A percentile compares a stretch with the other conserved stretches of the same genome.
Conservation (phyloP, 1,140 invertebrate species). For the Nephotettix cincticeps region DNA sequence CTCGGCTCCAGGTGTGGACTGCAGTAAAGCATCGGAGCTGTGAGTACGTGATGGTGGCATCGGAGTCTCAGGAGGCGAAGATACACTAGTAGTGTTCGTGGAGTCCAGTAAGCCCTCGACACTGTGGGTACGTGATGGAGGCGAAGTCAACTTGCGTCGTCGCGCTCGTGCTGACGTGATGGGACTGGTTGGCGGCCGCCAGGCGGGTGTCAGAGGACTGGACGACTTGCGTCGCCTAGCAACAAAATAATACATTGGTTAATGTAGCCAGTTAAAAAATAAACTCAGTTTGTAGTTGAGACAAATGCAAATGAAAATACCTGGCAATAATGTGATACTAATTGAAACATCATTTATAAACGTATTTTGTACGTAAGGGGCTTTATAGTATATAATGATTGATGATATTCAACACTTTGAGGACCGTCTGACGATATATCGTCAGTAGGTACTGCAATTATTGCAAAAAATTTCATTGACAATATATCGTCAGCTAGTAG, state of each 20-base stretch:
- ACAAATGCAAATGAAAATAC: no score
- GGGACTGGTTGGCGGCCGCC: slow-evolving; percentile 43
- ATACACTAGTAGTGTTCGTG: not conserved
- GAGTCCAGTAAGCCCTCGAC: slow-evolving; percentile 37
- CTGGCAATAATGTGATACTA: no score
- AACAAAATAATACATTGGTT: slow-evolving; percentile 40
- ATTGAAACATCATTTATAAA: no score
- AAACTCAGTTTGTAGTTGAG: no score
- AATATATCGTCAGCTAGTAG: no score
- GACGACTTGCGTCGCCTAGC: slow-evolving; percentile 62
- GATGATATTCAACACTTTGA: no score
- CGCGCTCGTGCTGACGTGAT: slow-evolving; percentile 30
- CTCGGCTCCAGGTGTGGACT: slow-evolving; percentile 38
- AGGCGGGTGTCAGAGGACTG: slow-evolving; percentile 55
- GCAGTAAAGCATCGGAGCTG: slow-evolving; percentile 45
- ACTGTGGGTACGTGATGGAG: slow-evolving; percentile 31
- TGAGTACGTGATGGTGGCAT: slow-evolving; percentile 43
- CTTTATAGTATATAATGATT: no score
- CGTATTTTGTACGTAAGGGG: no score
- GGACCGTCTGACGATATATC: no score
- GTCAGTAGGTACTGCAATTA: no score
- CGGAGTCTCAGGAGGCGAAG: slow-evolving; percentile 13
- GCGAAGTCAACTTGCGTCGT: slow-evolving; percentile 10
- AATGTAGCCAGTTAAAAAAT: no score
- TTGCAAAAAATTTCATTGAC: no score